Evolutionary conservation across 1,140 invertebrate genomes (phyloP).

Genomic region (Melitaea cinxia): DNA sequence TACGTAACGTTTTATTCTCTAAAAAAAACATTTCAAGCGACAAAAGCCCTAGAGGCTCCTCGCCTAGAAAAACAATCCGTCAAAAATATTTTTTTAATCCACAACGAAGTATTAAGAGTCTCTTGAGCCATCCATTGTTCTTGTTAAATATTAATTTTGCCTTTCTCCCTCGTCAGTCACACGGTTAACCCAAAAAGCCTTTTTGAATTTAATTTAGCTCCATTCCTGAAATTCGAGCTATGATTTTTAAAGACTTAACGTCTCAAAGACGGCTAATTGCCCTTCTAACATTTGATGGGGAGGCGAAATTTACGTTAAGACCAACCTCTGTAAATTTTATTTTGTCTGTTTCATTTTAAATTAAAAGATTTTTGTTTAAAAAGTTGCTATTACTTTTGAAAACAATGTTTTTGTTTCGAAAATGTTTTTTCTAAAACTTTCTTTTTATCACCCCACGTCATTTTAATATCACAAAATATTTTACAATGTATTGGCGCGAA

Average conservation of each 20-base stretch:
- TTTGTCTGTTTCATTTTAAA: background rate
- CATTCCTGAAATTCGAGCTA: constrained; percentile 15
- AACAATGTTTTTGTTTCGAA: no score
- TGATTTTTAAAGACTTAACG: constrained; percentile 10
- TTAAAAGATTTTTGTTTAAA: no score
- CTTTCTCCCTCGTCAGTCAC: constrained; percentile 16
- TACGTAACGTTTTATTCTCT: constrained; percentile 1
- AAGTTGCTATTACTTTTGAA: no score
- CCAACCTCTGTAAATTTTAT: constrained; percentile 2
- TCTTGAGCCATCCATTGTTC: constrained; percentile 12
- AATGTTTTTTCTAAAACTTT: no score
- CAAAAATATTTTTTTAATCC: constrained; percentile 32
- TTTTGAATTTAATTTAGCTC: constrained; percentile 13
- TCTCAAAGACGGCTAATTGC: constrained; percentile 10
- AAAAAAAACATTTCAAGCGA: constrained; percentile 30
- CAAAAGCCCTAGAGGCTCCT: constrained; percentile 25
- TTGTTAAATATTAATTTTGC: constrained; percentile 24
- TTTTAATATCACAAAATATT: no score
- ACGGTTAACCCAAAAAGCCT: constrained; percentile 25
- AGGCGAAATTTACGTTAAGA: constrained; percentile 5
- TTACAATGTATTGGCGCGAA: no score
- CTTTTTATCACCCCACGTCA: no score
- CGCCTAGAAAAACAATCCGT: constrained; percentile 28
- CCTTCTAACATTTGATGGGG: constrained; percentile 17
- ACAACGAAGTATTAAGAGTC: constrained; percentile 20